Percentiles rank a stretch among this genome's conserved stretches.
These are phyloP conservation scores for Procavia capensis DNA, from an alignment of 2,113 vertebrate species.

Conservation along the genomic window DNA sequence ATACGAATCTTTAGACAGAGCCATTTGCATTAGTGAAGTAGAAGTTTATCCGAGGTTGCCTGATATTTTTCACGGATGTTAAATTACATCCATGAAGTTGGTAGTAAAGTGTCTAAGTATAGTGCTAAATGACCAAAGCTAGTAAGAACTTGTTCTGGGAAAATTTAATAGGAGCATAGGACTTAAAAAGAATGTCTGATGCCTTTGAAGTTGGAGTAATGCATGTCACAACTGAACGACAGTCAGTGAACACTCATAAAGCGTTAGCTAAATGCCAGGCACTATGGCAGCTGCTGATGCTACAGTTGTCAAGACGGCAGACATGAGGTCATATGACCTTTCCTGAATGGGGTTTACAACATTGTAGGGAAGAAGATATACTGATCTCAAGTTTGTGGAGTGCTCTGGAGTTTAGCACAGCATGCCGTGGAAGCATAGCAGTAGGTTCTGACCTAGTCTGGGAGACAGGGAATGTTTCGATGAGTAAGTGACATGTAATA, in stretches of 20 bases:
- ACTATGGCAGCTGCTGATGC: accelerated
- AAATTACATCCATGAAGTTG: no score
- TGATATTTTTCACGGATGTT: background rate
- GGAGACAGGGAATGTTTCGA: background rate
- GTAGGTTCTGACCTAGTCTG: no score
- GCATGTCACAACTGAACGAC: background rate
- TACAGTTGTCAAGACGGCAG: background rate
- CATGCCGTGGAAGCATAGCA: background rate
- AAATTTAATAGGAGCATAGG: background rate
- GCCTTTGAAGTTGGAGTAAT: background rate
- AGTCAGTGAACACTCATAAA: background rate
- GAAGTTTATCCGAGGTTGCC: background rate
- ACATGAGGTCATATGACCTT: background rate
- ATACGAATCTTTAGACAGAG: background rate
- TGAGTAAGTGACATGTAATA: background rate
- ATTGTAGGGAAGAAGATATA: background rate
- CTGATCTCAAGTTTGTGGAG: background rate
- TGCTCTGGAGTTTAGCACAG: background rate
- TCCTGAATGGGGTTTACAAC: background rate
- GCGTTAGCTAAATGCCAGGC: background rate
- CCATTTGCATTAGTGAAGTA: background rate
- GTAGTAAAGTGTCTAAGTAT: background rate
- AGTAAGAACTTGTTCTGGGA: background rate
- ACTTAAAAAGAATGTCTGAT: background rate
- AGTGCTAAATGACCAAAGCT: background rate